Conservation (phyloP, 1,140 invertebrate genomes). For the Lepidurus apus region DNA sequence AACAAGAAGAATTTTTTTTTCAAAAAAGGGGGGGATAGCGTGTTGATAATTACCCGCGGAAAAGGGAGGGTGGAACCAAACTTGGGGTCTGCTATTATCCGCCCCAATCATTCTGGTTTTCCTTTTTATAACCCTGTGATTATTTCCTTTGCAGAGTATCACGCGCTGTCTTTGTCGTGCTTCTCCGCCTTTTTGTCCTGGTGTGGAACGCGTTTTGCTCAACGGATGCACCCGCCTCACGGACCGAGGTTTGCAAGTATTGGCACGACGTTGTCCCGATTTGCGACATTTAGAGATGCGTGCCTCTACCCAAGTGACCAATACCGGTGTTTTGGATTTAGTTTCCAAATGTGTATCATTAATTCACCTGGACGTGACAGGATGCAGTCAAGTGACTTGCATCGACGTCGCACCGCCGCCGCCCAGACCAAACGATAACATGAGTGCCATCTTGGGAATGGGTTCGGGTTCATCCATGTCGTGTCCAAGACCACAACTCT, state of each 20-base stretch:
- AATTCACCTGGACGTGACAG: conserved; percentile 64
- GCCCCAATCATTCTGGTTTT: conserved; percentile 2
- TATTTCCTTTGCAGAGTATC: conserved; percentile 32
- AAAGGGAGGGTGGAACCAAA: conserved; percentile 54
- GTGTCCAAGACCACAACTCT: conserved; percentile 33
- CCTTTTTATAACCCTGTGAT: background rate
- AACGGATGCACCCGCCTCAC: conserved; percentile 67
- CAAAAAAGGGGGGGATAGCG: conserved; percentile 39
- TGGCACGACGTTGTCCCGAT: conserved; percentile 65
- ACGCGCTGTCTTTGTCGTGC: conserved; percentile 45
- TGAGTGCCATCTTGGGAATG: conserved; percentile 20
- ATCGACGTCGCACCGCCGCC: conserved; percentile 57
- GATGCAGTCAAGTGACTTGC: conserved; percentile 63
- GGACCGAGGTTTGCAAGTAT: conserved; percentile 62
- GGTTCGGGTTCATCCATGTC: conserved; percentile 27
- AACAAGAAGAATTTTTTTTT: background rate
- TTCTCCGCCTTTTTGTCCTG: conserved; percentile 48
- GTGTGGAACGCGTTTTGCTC: conserved; percentile 59
- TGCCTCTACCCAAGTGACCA: conserved; percentile 61
- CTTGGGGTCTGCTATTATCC: conserved; percentile 41
- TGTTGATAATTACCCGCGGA: conserved; percentile 55
- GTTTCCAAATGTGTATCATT: conserved; percentile 61
- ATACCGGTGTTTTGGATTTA: conserved; percentile 59
- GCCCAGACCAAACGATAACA: conserved; percentile 40
- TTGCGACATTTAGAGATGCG: conserved; percentile 64